Evolutionary conservation across 2,797 vertebrate genomes (phyloP).

Genomic region (Hippoglossus hippoglossus): DNA sequence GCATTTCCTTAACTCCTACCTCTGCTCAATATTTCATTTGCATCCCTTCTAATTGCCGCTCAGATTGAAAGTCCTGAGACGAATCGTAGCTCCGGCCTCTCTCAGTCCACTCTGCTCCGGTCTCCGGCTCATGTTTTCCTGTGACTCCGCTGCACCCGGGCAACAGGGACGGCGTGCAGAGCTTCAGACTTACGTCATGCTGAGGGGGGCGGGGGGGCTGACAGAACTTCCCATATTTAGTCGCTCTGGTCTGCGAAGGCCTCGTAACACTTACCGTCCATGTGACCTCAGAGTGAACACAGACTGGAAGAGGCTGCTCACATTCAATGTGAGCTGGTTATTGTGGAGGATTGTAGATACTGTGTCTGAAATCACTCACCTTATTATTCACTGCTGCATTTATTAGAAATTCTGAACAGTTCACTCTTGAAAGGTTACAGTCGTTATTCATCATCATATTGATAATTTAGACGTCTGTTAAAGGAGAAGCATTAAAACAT

Average conservation of each 20-base stretch:
- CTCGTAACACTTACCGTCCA: slow-evolving; percentile 56
- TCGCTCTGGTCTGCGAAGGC: slow-evolving; percentile 37
- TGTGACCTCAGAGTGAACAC: slow-evolving; percentile 53
- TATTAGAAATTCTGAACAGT: not conserved
- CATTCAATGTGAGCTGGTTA: slow-evolving; percentile 38
- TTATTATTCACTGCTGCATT: not conserved
- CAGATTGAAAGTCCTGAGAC: slow-evolving; percentile 22
- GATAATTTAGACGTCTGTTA: not conserved
- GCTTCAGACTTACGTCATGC: slow-evolving; percentile 72
- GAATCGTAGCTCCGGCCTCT: slow-evolving; percentile 5
- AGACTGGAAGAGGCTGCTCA: slow-evolving; percentile 56
- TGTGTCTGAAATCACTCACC: no score
- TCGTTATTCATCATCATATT: not conserved
- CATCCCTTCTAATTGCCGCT: slow-evolving; percentile 28
- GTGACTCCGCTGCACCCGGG: slow-evolving; percentile 66
- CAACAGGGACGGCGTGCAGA: slow-evolving; percentile 68
- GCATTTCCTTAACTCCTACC: slow-evolving; percentile 35
- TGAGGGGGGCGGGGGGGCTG: slow-evolving; percentile 29
- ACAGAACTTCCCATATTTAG: slow-evolving; percentile 73
- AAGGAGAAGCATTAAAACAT: no score
- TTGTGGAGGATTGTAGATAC: slow-evolving; percentile 22
- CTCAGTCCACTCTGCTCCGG: slow-evolving; percentile 40
- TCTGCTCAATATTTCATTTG: slow-evolving; percentile 55
- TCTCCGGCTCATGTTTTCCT: slow-evolving; percentile 70
- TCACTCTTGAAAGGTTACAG: no score